Evolutionary conservation across 1,140 invertebrate species (phyloP).

Genomic region (Vanessa atalanta): DNA sequence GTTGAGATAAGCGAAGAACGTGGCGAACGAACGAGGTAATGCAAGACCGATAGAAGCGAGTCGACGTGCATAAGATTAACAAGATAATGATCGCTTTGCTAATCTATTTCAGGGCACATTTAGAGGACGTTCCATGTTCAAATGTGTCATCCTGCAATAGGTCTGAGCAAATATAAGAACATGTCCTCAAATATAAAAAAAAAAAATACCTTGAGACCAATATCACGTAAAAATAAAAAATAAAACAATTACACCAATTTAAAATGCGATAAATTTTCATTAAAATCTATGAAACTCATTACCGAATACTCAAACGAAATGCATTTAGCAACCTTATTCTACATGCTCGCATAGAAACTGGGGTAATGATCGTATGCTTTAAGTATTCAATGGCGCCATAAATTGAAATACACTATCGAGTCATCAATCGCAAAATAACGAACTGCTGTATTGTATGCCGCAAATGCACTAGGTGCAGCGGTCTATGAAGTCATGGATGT

Average conservation of each 20-base stretch:
- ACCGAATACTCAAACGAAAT: constrained; percentile 18
- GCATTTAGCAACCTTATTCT: constrained; percentile 32
- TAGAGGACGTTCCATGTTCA: constrained; percentile 12
- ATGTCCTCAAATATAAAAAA: background rate
- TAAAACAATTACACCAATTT: background rate
- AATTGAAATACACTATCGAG: constrained; percentile 73
- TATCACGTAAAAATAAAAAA: background rate
- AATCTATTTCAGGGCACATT: constrained; percentile 39
- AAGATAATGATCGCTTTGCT: constrained; percentile 52
- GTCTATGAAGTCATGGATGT: constrained; percentile 49
- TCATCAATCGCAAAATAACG: constrained; percentile 67
- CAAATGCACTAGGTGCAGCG: constrained; percentile 51
- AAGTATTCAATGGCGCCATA: constrained; percentile 67
- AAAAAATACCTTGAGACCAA: background rate
- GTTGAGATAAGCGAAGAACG: constrained; percentile 59
- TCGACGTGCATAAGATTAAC: constrained; percentile 58
- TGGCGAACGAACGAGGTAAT: constrained; percentile 20
- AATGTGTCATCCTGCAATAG: constrained; percentile 4
- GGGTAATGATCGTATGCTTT: constrained; percentile 61
- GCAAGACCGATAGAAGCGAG: constrained; percentile 32
- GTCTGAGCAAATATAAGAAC: background rate
- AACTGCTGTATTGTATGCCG: constrained; percentile 58
- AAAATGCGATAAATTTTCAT: background rate
- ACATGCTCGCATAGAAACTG: constrained; percentile 47
- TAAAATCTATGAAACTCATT: constrained; percentile 22